phyloP scores from a whole-genome alignment of 2,797 vertebrate species.

The Cirrhinus molitorella region DNA sequence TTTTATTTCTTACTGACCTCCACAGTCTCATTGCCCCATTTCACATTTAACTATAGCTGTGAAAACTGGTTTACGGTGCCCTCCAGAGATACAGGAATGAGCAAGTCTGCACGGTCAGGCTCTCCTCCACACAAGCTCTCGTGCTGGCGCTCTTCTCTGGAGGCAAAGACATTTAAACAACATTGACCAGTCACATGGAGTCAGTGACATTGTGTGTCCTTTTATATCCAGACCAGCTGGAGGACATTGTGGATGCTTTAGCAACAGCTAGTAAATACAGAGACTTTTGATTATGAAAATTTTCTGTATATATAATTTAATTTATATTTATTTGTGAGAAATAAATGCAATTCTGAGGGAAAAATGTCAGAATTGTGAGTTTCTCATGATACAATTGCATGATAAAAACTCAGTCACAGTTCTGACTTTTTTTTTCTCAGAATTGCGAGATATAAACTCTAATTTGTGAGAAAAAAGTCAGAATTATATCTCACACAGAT shows the following conservation, averaged over 20 bases:
- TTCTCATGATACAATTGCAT: no score
- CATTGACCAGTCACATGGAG: background rate
- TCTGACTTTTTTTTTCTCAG: no score
- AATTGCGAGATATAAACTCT: no score
- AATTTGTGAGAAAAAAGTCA: no score
- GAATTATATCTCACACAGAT: no score
- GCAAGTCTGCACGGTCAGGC: background rate
- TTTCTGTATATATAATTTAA: no score
- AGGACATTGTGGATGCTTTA: background rate
- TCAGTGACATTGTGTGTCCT: slow-evolving; percentile 3
- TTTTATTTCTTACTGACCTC: slow-evolving; percentile 32
- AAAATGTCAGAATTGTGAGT: no score
- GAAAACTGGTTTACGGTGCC: slow-evolving; percentile 40
- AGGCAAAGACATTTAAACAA: slow-evolving; percentile 15
- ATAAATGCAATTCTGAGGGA: no score
- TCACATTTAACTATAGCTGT: slow-evolving; percentile 40
- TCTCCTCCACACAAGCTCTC: background rate
- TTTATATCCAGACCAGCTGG: background rate
- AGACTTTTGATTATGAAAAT: background rate
- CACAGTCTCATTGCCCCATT: slow-evolving; percentile 31
- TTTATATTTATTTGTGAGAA: no score
- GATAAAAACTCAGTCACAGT: no score
- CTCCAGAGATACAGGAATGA: slow-evolving; percentile 37
- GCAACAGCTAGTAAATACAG: background rate
- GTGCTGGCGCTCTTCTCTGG: background rate